Conservation (phyloP, 2,113 vertebrate genomes). For the Paramormyrops kingsleyae region DNA sequence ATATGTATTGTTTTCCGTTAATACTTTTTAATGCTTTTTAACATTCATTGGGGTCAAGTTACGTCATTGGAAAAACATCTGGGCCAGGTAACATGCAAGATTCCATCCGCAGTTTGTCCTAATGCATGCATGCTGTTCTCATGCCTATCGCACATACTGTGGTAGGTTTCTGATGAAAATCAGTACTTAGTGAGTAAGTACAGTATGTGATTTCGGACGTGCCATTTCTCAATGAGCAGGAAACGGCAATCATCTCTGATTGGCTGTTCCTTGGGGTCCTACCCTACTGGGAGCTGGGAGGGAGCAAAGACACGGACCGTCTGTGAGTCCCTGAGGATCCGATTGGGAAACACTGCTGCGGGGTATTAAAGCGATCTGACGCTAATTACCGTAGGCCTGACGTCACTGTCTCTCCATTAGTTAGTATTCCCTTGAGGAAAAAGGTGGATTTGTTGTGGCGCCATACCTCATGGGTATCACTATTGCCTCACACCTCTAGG, state of each 20-base stretch:
- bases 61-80: neutral
- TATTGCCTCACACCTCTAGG: neutral
- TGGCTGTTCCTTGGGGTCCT: neutral
- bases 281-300: too few relatives aligned
- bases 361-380: neutral
- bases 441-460: neutral
- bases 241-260: neutral
- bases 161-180: neutral
- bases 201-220: neutral
- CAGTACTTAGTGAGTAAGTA: neutral
- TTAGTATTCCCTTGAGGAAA: neutral
- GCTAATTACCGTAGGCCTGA: neutral
- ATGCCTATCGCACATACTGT: neutral
- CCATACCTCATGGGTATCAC: neutral
- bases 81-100: too few relatives aligned
- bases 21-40: neutral
- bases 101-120: neutral
- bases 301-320: too few relatives aligned
- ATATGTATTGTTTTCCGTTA: neutral
- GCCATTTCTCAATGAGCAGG: neutral
- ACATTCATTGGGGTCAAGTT: neutral
- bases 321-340: too few relatives aligned
- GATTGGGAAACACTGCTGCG: neutral
- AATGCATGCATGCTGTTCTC: neutral
- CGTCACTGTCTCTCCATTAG: neutral